These are phyloP conservation scores for Crocodylus rhombifer DNA, from an alignment of 2,797 vertebrate species.

Conservation along the genomic window DNA sequence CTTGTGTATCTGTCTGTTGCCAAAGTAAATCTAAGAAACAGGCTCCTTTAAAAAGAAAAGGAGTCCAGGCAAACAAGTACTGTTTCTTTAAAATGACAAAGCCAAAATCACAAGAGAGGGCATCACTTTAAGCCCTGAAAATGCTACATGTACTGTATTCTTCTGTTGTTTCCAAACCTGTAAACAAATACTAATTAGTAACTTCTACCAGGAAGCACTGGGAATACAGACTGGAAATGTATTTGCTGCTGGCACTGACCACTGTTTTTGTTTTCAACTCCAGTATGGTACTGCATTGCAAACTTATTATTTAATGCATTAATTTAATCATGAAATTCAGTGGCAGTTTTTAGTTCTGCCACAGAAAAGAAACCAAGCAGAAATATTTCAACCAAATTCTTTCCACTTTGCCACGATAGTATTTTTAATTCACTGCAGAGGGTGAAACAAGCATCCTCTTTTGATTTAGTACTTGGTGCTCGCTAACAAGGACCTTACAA, in stretches of 20 bases:
- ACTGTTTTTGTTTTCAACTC: conserved; percentile 53
- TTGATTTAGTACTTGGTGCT: background rate
- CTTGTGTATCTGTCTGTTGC: conserved; percentile 60
- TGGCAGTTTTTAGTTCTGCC: conserved; percentile 45
- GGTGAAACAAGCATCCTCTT: background rate
- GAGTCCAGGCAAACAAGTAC: conserved; percentile 28
- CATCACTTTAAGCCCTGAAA: conserved; percentile 52
- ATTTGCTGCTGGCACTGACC: conserved; percentile 61
- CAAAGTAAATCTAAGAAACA: conserved; percentile 38
- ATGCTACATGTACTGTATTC: conserved; percentile 44
- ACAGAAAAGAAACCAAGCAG: conserved; percentile 33
- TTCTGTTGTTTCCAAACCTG: background rate
- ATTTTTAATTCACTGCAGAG: background rate
- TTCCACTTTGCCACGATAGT: background rate
- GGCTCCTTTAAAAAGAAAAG: background rate
- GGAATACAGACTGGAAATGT: conserved; percentile 46
- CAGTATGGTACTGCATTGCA: conserved; percentile 40
- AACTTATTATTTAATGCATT: conserved; percentile 53
- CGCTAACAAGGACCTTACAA: background rate
- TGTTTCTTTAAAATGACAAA: conserved; percentile 41
- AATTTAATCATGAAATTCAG: conserved; percentile 54
- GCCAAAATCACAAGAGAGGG: conserved; percentile 61
- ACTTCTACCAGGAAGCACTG: conserved; percentile 39
- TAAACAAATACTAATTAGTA: conserved; percentile 65
- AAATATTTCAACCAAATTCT: background rate